Base-by-base conservation (phyloP, 2,888 invertebrate genomes). In the Tachina fera region DNA sequence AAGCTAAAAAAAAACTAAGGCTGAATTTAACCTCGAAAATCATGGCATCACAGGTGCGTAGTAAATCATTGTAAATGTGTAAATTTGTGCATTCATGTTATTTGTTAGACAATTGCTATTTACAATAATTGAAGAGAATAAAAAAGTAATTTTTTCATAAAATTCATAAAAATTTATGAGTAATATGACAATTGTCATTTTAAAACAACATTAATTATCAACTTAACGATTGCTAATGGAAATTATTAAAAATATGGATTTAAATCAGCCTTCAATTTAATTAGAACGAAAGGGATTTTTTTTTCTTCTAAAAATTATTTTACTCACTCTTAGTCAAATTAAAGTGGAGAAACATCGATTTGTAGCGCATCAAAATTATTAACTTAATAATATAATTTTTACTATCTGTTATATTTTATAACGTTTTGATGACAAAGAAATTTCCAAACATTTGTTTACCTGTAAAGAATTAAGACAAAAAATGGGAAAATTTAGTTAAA, bases 111-210 rank as follows among this genome's bases (percentile, higher is more conserved):
- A 80, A 68, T 84, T 79, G 61, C 31, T 39, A 60, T 72, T 79
- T 53, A 31, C 56, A 65, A 67, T 85, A 75, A 79, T 82, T 79
- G 68, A 47, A 22, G 47, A 65, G 43, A 84, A 82, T 19, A 77
- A 16, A 47, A 16, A 19, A 56, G 22, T 1, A 58, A 19, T 31
- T 31, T 31, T 31, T 31, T 14, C 41, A 49, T 16, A 65, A 31
- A 51, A 61, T 19, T 75, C 43, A 31, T 8, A 76, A 11, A 76
- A 76, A 49, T 31, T 31, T 31, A 31, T 31, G 43, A 70, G 45
- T 31, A 31, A 10, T 53, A 63, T 71, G 70, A 80, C 65, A 80
- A 67, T 74, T 74, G 80, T 74, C 81, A 81, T 39, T 75, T 68
- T 68, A 45, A 58, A 65, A 72, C 65, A 80, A 65, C 22, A 47